These are phyloP conservation scores for Drosophila neocordata DNA, from an alignment of 1,140 invertebrate genomes.

Conservation along the genomic window DNA sequence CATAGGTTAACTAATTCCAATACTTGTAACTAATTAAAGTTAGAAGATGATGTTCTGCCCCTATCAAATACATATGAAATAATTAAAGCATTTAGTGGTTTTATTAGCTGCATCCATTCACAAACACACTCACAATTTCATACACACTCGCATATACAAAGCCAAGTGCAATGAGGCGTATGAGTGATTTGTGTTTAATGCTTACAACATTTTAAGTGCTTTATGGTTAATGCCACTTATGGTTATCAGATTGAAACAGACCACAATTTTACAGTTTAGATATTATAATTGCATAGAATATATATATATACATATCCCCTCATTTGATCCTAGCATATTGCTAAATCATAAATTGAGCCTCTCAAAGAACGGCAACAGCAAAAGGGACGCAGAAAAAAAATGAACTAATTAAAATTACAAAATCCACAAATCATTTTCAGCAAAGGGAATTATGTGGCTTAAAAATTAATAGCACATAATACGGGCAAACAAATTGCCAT, in stretches of 20 bases:
- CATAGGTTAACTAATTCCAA: too few species aligned
- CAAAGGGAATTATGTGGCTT: conserved; percentile 49
- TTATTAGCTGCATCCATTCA: background rate
- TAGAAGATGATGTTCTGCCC: background rate
- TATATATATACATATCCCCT: background rate
- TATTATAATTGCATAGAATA: background rate
- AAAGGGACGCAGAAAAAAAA: conserved; percentile 18
- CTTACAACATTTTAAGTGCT: conserved; percentile 51
- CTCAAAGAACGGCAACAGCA: background rate
- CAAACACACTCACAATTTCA: background rate
- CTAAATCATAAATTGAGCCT: background rate
- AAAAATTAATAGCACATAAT: conserved; percentile 60
- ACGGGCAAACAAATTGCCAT: conserved; percentile 40
- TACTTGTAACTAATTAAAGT: too few species aligned
- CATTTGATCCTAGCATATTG: background rate
- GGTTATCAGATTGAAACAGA: conserved; percentile 40
- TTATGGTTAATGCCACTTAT: conserved; percentile 60
- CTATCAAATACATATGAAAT: background rate
- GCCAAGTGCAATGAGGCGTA: conserved; percentile 50
- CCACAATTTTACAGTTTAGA: conserved; percentile 38
- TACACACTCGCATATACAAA: background rate
- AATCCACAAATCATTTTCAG: conserved; percentile 52
- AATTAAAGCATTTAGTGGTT: background rate
- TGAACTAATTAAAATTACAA: conserved; percentile 55
- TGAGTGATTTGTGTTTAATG: conserved; percentile 49